Percentiles rank a stretch among this genome's conserved stretches.
Evolutionary conservation across 2,888 invertebrate species (phyloP).

Genomic region (Ametastegia equiseti): DNA sequence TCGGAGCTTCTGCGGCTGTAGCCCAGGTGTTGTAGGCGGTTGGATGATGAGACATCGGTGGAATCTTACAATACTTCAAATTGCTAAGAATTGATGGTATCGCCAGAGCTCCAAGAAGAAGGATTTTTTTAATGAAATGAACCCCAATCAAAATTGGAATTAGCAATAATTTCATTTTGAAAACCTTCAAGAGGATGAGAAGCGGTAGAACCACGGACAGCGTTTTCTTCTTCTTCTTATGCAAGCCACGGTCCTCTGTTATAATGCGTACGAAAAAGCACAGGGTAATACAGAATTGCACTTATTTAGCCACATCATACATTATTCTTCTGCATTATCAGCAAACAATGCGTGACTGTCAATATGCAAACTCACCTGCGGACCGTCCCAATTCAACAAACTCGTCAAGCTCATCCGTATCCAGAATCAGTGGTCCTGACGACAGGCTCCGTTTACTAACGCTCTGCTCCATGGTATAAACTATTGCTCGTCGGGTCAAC

Average conservation of each 20-base stretch:
- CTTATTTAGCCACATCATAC: too few relatives aligned
- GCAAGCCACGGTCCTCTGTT: slow-evolving; percentile 63
- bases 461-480: slow-evolving; percentile 69
- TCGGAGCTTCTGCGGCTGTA: slow-evolving; percentile 67
- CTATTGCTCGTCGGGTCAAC: slow-evolving; percentile 69
- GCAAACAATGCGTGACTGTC: not conserved
- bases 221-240: slow-evolving; percentile 87
- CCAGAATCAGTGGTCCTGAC: slow-evolving; percentile 65
- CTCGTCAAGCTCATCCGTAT: slow-evolving; percentile 68
- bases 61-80: slow-evolving; percentile 72
- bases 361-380: not conserved
- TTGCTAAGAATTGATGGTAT: slow-evolving; percentile 80
- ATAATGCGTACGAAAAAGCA: not conserved
- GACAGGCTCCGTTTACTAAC: slow-evolving; percentile 61
- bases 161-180: slow-evolving; percentile 79
- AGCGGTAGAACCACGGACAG: slow-evolving; percentile 80
- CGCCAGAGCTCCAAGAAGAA: slow-evolving; percentile 80
- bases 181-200: slow-evolving; percentile 70
- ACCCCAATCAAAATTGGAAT: slow-evolving; percentile 81
- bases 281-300: not conserved
- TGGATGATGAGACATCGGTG: slow-evolving; percentile 30
- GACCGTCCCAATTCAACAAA: not conserved
- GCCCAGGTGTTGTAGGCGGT: slow-evolving; percentile 65
- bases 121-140: slow-evolving; percentile 82
- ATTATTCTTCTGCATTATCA: too few relatives aligned